These are phyloP conservation scores for Picus viridis DNA, from an alignment of 2,797 vertebrate genomes.

Conservation along the genomic window DNA sequence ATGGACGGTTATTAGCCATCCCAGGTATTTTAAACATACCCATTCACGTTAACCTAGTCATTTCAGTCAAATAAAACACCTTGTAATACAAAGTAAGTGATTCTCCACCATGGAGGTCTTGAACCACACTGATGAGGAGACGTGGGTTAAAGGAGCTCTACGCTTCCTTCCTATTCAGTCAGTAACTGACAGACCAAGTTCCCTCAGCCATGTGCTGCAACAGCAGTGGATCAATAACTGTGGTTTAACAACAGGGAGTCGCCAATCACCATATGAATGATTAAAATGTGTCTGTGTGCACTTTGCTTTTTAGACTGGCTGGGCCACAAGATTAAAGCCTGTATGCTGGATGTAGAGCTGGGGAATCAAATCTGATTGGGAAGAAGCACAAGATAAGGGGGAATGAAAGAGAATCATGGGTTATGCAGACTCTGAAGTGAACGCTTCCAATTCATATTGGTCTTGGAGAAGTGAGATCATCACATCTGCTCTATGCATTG, in stretches of 20 bases:
- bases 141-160: slow-evolving; percentile 60
- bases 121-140: slow-evolving; percentile 62
- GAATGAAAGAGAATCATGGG: neutral
- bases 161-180: slow-evolving; percentile 62
- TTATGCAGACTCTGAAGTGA: neutral
- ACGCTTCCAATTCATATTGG: neutral
- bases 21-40: slow-evolving; percentile 64
- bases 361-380: neutral
- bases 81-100: slow-evolving; percentile 54
- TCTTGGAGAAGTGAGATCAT: slow-evolving; percentile 16
- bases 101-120: slow-evolving; percentile 45
- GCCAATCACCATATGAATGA: slow-evolving; percentile 72
- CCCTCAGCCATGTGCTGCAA: slow-evolving; percentile 67
- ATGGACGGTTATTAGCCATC: slow-evolving; percentile 53
- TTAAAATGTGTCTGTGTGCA: slow-evolving; percentile 64
- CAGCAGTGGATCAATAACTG: slow-evolving; percentile 74
- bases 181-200: slow-evolving; percentile 54
- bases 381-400: neutral
- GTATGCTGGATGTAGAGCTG: slow-evolving; percentile 8
- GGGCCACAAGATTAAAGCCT: slow-evolving; percentile 50
- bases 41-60: slow-evolving; percentile 41
- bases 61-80: slow-evolving; percentile 66
- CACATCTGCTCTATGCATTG: neutral
- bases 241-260: slow-evolving; percentile 75
- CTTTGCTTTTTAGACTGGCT: slow-evolving; percentile 51